Base-by-base conservation (phyloP, 2,797 vertebrate genomes). In the Sphenodon punctatus region DNA sequence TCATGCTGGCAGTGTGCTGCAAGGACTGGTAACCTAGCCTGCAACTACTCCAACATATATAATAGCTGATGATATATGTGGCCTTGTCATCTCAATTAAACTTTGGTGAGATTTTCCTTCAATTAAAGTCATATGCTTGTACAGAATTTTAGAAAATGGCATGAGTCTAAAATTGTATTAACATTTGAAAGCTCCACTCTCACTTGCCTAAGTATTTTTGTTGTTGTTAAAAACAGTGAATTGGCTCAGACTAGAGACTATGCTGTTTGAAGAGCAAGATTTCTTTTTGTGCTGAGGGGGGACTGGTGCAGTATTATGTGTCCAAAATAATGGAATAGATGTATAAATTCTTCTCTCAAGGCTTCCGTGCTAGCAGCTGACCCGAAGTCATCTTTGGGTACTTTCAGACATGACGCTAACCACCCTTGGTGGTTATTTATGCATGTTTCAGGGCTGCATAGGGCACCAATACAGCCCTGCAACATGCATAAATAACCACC, bases 101-200 rank as follows among this genome's bases (percentile, higher is more conserved):
- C 7, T 39, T 88, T 41, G 81, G 63, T 15, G 66, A 36, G 68
- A 56, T 45, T 75, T 81, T 48, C 43, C 8, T 82, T 72, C 36
- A 82, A 53, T 80, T 83, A 69, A 69, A 70, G 83, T 69, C 38
- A 84, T 30, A 63, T 67, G 19, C 23, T 64, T 82, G 78, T 12
- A 80, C 16, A 75, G 2, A 17, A 53, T 73, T 89, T 94, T 60
- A 75, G 74, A 86, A 85, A 88, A 75, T 59, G 30, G n/a, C 10
- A 65, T 4, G 17, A 53, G 17, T 82, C 65, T 72, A 85, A 72
- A 43, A 90, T 73, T 77, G 78, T 43, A 41, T 23, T 56, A 67
- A 71, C 11, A 70, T 63, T 69, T 69, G 67, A 77, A 92, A 87
- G 39, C n/a, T 61, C 17, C 34, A 7, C 32, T 61, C 36, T 80